Evolutionary conservation across 2,113 vertebrate species (phyloP).

Genomic region (Hylia prasina): DNA sequence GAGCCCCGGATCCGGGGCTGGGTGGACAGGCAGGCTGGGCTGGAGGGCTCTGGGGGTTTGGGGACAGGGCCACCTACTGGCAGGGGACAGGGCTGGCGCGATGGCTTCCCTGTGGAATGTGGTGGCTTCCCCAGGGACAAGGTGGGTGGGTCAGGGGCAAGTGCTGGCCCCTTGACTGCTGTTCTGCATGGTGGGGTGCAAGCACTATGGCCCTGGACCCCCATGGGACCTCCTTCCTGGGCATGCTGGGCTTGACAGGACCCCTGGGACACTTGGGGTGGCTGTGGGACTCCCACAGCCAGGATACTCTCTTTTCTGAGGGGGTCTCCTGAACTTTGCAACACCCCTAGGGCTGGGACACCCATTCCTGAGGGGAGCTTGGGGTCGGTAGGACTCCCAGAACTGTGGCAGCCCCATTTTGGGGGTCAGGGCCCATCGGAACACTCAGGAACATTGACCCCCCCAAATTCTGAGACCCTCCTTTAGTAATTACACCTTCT

Average conservation of each 20-base stretch:
- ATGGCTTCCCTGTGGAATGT: too few species aligned
- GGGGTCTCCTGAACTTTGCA: background rate
- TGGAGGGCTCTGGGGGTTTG: background rate
- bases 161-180: background rate
- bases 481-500: background rate
- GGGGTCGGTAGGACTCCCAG: background rate
- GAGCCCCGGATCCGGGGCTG: too few species aligned
- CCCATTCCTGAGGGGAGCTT: background rate
- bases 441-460: background rate
- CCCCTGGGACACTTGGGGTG: background rate
- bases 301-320: background rate
- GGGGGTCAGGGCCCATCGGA: background rate
- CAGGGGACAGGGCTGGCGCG: background rate
- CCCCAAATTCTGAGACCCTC: background rate
- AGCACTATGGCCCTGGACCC: background rate
- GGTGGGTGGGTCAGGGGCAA: too few species aligned
- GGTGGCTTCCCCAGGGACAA: background rate
- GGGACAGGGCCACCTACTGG: too few species aligned
- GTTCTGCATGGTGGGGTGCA: background rate
- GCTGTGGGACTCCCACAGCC: background rate
- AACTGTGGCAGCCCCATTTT: background rate
- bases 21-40: background rate
- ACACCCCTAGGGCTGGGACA: too few species aligned
- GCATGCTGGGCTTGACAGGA: background rate
- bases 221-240: background rate